phyloP scores from a whole-genome alignment of 2,888 invertebrate genomes.

The Drosophila greeni region DNA sequence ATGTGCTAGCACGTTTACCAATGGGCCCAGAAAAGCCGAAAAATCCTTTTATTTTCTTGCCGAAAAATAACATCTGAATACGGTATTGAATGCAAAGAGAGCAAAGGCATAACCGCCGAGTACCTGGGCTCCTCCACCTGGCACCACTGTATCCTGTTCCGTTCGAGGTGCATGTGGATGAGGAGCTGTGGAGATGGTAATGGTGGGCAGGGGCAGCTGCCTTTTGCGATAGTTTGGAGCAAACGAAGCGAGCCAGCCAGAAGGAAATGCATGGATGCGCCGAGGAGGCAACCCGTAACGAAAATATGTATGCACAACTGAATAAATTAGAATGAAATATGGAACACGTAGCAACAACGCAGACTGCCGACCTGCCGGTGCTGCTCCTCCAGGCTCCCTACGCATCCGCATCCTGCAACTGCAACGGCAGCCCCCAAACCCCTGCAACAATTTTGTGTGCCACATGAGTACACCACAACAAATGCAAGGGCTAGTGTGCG shows the following conservation, averaged over 20 bases:
- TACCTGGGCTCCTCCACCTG: not conserved
- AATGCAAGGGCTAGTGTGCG: conserved; percentile 33
- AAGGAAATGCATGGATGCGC: conserved; percentile 72
- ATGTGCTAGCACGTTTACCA: conserved; percentile 3
- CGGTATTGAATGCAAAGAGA: conserved; percentile 5
- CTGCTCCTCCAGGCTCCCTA: conserved; percentile 7
- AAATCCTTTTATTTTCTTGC: not conserved
- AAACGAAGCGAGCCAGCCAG: conserved; percentile 72
- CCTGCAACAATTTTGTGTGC: conserved; percentile 29
- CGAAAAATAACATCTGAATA: not conserved
- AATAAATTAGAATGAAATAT: conserved; percentile 73
- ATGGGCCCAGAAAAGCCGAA: conserved; percentile 7
- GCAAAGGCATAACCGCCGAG: not conserved
- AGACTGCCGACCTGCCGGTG: conserved; percentile 37
- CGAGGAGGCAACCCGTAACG: conserved; percentile 71
- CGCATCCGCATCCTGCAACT: conserved; percentile 22
- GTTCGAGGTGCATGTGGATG: conserved; percentile 8
- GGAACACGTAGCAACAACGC: conserved; percentile 66
- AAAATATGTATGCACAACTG: conserved; percentile 73
- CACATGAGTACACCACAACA: conserved; percentile 60
- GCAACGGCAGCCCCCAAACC: conserved; percentile 22
- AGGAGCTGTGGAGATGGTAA: conserved; percentile 15
- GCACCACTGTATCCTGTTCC: conserved; percentile 14
- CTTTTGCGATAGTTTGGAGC: conserved; percentile 69
- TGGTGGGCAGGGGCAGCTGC: conserved; percentile 34